Evolutionary conservation across 2,888 invertebrate genomes (phyloP), one percentile per base, ranked within the genome.

Genomic region (Tetheella fluctuosa): DNA sequence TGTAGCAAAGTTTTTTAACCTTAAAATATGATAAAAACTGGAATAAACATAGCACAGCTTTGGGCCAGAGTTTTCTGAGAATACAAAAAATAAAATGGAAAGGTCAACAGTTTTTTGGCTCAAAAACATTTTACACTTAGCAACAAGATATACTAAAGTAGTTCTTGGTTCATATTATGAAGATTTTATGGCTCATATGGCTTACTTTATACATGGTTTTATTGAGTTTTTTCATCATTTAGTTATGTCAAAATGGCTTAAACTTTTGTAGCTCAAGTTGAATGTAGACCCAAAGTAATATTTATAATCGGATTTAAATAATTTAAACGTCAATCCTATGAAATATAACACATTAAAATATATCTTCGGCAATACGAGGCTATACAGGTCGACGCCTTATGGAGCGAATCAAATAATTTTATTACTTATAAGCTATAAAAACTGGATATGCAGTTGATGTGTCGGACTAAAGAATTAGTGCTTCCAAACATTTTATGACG

Each of bases 261-360:
- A 13, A n/a, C 39, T 15, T 39, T 39, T 39, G 6, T 39, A 6
- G n/a, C n/a, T 17, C 48, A 10, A 48, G 20, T 48, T 20, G 10
- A 48, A 39, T 5, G n/a, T 39, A n/a, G n/a, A 39, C 6, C n/a
- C 39, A n/a, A 39, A 39, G n/a, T 39, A 0, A 39, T 39, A n/a
- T 39, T 39, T 39, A 0, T 70, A 70, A 71, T 69, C 68, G 70
- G 77, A 71, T 75, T 74, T 73, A 66, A 71, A 76, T 71, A 74
- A 74, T 79, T 76, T 74, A 62, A 71, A 71, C 13, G 13, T 34
- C 34, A 13, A 34, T 34, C 74, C 68, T 77, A 76, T 81, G 76
- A 83, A 78, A 82, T 79, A 80, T 77, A 76, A 81, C 73, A 76
- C 74, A 77, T 77, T 80, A 74, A 76, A 76, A 62, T 69, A 68